Conservation (phyloP, 2,113 vertebrate genomes). For the Ceratotherium simum region DNA sequence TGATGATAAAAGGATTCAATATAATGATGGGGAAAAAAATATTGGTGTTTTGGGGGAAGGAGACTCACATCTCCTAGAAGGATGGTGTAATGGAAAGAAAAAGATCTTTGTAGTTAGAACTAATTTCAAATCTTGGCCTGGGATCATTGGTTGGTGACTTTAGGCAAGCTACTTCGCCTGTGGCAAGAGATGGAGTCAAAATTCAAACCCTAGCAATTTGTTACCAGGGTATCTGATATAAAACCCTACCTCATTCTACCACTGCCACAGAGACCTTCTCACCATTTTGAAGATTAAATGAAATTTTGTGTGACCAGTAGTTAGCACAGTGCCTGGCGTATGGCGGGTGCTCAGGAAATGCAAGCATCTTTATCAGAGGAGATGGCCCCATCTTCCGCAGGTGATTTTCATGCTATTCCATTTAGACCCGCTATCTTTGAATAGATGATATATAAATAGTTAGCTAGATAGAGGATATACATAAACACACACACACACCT, state of each 20-base stretch:
- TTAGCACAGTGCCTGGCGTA: neutral
- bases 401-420: neutral
- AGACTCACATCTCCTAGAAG: neutral
- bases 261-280: neutral
- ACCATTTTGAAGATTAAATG: neutral
- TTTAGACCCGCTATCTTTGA: neutral
- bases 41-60: accelerated
- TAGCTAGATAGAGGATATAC: neutral
- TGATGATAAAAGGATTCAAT: neutral
- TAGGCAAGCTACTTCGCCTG: neutral
- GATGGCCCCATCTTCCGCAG: neutral
- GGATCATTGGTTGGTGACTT: neutral
- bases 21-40: neutral
- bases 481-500: neutral
- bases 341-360: neutral
- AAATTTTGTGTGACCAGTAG: neutral
- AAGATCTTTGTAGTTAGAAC: neutral
- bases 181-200: neutral
- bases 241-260: neutral
- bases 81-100: neutral
- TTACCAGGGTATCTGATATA: neutral
- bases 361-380: neutral
- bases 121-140: neutral
- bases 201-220: neutral
- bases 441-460: neutral